Percentiles rank a stretch among this genome's conserved stretches.
phyloP scores from a whole-genome alignment of 2,797 vertebrate genomes.

The Mormyrops attenuatus region DNA sequence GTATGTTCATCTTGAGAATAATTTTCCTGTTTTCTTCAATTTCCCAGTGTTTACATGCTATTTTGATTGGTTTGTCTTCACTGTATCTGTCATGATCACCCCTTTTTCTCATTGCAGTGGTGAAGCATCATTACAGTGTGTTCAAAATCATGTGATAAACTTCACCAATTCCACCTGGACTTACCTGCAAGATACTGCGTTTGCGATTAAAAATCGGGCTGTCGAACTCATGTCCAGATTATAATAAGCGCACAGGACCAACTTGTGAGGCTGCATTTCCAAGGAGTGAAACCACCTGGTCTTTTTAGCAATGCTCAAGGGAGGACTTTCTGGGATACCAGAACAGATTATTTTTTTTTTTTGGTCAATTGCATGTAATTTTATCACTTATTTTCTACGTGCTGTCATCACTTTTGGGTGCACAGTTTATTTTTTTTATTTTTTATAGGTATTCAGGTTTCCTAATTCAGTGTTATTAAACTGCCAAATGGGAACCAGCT shows the following conservation, averaged over 20 bases:
- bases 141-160: conserved; percentile 67
- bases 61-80: not conserved
- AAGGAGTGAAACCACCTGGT: not conserved
- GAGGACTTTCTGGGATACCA: conserved; percentile 23
- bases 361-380: conserved; percentile 45
- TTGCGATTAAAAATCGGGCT: conserved; percentile 78
- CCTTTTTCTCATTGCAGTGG: conserved; percentile 59
- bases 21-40: not conserved
- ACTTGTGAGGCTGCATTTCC: conserved; percentile 32
- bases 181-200: conserved; percentile 72
- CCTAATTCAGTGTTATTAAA: conserved; percentile 41
- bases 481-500: conserved; percentile 26
- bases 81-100: not conserved
- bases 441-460: conserved; percentile 31
- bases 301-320: conserved; percentile 24
- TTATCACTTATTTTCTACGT: conserved; percentile 51
- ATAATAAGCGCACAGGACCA: conserved; percentile 35
- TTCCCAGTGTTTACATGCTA: not conserved
- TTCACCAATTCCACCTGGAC: conserved; percentile 77
- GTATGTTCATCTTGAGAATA: not conserved
- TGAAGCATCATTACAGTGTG: conserved; percentile 73
- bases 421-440: conserved; percentile 26
- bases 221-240: conserved; percentile 69
- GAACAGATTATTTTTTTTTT: conserved; percentile 31
- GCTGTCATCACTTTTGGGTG: conserved; percentile 45